These are phyloP conservation scores for Bettongia penicillata DNA, from an alignment of 2,113 vertebrate species.

Conservation along the genomic window DNA sequence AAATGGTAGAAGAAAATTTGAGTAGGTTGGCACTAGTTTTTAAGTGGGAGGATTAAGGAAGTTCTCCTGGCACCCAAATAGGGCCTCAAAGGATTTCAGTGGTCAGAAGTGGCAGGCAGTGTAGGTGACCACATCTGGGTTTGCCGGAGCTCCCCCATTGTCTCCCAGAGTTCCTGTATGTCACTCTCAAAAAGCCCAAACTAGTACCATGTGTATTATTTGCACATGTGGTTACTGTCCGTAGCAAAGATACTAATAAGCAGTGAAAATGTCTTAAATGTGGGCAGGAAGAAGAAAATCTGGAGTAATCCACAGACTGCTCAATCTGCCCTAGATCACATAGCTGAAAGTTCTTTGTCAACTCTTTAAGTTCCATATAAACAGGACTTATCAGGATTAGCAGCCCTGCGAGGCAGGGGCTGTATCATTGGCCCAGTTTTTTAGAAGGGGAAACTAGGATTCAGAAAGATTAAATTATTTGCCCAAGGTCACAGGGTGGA, in stretches of 20 bases:
- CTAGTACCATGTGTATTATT: neutral
- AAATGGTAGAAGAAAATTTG: neutral
- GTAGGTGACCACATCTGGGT: neutral
- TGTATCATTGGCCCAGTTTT: neutral
- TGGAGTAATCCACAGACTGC: neutral
- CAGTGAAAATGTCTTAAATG: neutral
- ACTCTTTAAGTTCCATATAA: fast-evolving
- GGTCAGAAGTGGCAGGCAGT: neutral
- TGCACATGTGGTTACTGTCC: neutral
- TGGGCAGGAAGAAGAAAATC: neutral
- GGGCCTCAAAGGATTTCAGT: neutral
- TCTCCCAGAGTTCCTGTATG: neutral
- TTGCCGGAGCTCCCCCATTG: neutral
- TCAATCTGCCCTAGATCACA: neutral
- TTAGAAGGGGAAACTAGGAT: neutral
- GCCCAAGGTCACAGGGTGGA: neutral
- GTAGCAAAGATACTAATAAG: neutral
- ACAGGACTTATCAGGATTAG: neutral
- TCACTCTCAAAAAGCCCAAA: neutral
- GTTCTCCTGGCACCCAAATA: neutral
- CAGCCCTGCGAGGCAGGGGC: neutral
- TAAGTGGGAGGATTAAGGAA: neutral
- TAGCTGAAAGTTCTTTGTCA: neutral
- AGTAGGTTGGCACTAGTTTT: neutral
- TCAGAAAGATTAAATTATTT: neutral